Conservation (phyloP, 1,140 invertebrate genomes). For the Philopotamus ludificatus region DNA sequence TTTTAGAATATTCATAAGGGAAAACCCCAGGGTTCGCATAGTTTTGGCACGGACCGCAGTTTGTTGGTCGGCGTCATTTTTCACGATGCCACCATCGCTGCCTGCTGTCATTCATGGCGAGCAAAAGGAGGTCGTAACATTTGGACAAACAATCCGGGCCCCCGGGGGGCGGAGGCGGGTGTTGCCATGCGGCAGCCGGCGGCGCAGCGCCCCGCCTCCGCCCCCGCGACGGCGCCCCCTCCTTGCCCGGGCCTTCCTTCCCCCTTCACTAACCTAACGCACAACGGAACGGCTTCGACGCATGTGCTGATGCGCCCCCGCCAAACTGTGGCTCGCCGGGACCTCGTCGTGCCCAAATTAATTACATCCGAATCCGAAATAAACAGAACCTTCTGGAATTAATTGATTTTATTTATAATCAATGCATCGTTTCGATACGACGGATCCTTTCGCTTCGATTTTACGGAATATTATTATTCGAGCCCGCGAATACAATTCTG, state of each 20-base stretch:
- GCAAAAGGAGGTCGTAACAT: constrained; percentile 23
- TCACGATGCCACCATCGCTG: not conserved
- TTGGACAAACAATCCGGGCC: constrained; percentile 28
- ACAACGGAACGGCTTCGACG: constrained; percentile 17
- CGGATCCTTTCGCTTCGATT: too few relatives aligned
- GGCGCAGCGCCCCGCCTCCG: constrained; percentile 43
- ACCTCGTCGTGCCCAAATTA: too few relatives aligned
- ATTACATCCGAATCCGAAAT: too few relatives aligned
- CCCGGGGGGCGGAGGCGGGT: constrained; percentile 32
- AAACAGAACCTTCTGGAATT: too few relatives aligned
- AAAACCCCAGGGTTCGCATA: too few relatives aligned
- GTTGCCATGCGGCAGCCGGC: constrained; percentile 39
- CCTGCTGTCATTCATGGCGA: constrained; percentile 13
- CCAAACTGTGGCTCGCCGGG: constrained; percentile 9
- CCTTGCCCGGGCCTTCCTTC: constrained; percentile 24
- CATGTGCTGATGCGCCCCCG: constrained; percentile 5
- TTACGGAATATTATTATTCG: too few relatives aligned
- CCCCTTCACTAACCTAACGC: constrained; percentile 15
- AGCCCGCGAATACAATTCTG: too few relatives aligned
- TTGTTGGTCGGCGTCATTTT: not conserved
- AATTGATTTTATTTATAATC: too few relatives aligned
- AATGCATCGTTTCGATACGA: too few relatives aligned
- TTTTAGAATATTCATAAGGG: too few relatives aligned
- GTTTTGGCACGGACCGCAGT: too few relatives aligned
- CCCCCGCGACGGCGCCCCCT: constrained; percentile 44